Conservation (phyloP, 2,797 vertebrate genomes). For the Amblyopsis hoosieri region DNA sequence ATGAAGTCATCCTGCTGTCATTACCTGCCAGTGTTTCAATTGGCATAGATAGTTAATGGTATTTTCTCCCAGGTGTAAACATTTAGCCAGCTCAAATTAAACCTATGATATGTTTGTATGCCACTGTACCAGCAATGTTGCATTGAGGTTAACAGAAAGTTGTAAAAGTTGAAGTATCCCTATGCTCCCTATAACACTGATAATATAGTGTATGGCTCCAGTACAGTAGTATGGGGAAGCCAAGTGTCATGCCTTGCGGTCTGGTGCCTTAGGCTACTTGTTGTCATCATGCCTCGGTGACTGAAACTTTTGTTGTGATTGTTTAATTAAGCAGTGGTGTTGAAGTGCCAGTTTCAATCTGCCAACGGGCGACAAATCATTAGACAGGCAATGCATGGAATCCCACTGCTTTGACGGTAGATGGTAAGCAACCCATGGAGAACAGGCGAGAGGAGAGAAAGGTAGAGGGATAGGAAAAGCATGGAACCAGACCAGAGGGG, state of each 20-base stretch:
- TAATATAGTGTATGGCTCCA: too few relatives aligned
- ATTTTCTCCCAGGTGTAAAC: background rate
- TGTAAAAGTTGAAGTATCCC: too few relatives aligned
- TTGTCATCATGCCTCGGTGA: constrained; percentile 2
- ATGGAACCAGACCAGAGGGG: constrained; percentile 6
- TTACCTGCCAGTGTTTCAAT: background rate
- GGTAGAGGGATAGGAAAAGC: constrained; percentile 7
- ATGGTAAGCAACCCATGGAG: constrained; percentile 66
- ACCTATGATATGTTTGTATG: background rate
- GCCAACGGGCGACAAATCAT: constrained; percentile 33
- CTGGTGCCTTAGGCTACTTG: too few relatives aligned
- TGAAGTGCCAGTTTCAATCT: constrained; percentile 42
- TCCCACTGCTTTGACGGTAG: constrained; percentile 63
- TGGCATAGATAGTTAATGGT: too few relatives aligned
- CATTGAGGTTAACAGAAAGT: too few relatives aligned
- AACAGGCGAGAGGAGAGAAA: constrained; percentile 40
- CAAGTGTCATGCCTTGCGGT: too few relatives aligned
- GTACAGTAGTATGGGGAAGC: too few relatives aligned
- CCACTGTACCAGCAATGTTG: too few relatives aligned
- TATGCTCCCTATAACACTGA: too few relatives aligned
- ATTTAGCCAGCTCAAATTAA: background rate
- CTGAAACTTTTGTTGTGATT: constrained; percentile 41
- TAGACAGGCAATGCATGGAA: constrained; percentile 59
- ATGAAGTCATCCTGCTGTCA: background rate
- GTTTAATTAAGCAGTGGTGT: constrained; percentile 52